Conservation (phyloP, 2,113 vertebrate genomes). For the Rana temporaria region DNA sequence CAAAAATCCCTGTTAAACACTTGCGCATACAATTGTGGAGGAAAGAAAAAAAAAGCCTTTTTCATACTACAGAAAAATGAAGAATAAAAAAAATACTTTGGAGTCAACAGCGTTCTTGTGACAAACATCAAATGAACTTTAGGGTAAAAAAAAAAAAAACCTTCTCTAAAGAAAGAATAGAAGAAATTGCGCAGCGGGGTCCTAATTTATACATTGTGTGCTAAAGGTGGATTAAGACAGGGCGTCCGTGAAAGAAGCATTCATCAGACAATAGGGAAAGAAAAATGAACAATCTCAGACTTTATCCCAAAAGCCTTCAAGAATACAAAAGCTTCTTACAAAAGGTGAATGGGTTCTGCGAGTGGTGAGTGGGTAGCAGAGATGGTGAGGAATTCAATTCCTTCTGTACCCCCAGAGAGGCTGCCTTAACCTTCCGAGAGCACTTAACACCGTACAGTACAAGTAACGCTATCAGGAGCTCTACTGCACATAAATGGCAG, state of each 20-base stretch:
- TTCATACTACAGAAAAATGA: neutral
- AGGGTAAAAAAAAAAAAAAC: slow-evolving; percentile 22
- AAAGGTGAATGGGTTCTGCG: slow-evolving; percentile 47
- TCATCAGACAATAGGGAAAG: slow-evolving; percentile 50
- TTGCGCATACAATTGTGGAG: neutral
- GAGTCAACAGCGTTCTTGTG: slow-evolving; percentile 31
- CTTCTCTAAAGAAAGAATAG: slow-evolving; percentile 49
- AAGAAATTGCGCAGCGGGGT: slow-evolving; percentile 54
- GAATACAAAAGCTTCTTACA: slow-evolving; percentile 40
- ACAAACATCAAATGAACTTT: slow-evolving; percentile 41
- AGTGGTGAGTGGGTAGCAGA: slow-evolving; percentile 52
- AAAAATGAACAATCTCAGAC: slow-evolving; percentile 51
- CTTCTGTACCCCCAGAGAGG: slow-evolving; percentile 27
- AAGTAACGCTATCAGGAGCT: neutral
- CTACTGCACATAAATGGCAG: neutral
- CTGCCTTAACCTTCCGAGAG: slow-evolving; percentile 22
- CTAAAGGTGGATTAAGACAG: slow-evolving; percentile 53
- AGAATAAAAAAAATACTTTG: slow-evolving; percentile 21
- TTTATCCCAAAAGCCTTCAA: slow-evolving; percentile 44
- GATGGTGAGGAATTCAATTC: slow-evolving; percentile 36
- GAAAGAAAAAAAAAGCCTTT: slow-evolving; percentile 8
- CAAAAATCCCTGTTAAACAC: slow-evolving; percentile 2
- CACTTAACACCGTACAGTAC: slow-evolving; percentile 18
- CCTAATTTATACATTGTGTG: slow-evolving; percentile 55
- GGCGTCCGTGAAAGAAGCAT: slow-evolving; percentile 54